Percentiles rank a stretch among this genome's conserved stretches.
Conservation (phyloP, 2,888 invertebrate genomes). For the Strigamia maritima region DNA sequence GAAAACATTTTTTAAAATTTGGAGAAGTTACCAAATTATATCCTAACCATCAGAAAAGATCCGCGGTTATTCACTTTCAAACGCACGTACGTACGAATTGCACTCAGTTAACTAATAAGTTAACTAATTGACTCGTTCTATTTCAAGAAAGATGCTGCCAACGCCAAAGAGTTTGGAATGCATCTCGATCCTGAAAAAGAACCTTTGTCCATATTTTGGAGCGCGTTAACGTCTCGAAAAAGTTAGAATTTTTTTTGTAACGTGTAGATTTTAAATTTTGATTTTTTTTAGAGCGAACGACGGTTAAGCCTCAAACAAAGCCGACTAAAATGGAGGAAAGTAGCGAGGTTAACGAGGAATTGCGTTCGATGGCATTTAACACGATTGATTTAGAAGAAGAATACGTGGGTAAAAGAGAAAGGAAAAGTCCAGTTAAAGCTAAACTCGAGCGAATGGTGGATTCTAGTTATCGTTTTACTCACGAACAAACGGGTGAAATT, state of each 20-base stretch:
- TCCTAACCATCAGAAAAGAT: constrained; percentile 62
- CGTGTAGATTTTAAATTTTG: neutral
- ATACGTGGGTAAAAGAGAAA: neutral
- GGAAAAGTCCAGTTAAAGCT: neutral
- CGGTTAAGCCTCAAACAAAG: neutral
- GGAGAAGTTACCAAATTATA: constrained; percentile 67
- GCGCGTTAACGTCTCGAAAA: neutral
- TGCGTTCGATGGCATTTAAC: constrained; percentile 37
- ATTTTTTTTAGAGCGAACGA: neutral
- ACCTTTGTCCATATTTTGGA: neutral
- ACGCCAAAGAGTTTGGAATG: neutral
- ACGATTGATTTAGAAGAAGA: neutral
- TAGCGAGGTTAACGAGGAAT: constrained; percentile 40
- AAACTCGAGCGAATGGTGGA: neutral
- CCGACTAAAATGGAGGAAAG: neutral
- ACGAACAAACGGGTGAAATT: neutral
- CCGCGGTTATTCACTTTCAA: constrained; percentile 68
- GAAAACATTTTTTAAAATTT: constrained; percentile 59
- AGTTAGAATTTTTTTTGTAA: neutral
- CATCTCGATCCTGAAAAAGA: neutral
- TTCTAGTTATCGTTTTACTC: neutral
- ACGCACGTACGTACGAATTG: constrained; percentile 52
- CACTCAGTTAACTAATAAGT: neutral
- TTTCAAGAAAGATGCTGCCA: neutral
- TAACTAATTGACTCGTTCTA: neutral